Percentiles rank a stretch among this genome's conserved stretches.
Evolutionary conservation across 23 tunicate species (phyloP).

Genomic region (Phallusia fumigata): DNA sequence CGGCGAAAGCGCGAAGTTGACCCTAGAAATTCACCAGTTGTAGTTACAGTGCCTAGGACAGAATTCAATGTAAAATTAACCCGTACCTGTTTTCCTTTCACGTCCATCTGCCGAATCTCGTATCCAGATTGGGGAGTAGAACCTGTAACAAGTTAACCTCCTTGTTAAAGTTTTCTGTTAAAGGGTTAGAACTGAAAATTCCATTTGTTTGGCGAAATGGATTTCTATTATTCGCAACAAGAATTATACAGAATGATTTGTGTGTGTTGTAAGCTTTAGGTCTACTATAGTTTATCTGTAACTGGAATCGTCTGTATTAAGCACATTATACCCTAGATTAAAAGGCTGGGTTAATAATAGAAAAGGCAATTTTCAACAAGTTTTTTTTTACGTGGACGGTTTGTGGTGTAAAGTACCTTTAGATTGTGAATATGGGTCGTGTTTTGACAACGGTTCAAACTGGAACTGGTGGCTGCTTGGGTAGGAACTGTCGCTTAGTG

Average conservation of each 20-base stretch:
- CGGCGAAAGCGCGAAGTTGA: conserved; percentile 66
- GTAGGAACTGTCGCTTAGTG: conserved; percentile 1
- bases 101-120: conserved; percentile 75
- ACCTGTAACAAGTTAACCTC: neutral
- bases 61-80: neutral
- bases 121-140: conserved; percentile 24
- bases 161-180: no score
- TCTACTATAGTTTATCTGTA: no score
- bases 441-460: neutral
- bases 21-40: conserved; percentile 35
- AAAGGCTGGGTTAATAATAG: neutral
- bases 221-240: no score
- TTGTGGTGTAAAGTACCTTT: neutral
- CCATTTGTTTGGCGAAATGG: no score
- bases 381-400: no score
- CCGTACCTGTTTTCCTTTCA: conserved; percentile 47
- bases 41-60: neutral
- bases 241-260: no score
- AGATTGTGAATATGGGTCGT: neutral
- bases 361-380: neutral
- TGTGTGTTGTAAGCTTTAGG: no score
- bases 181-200: no score
- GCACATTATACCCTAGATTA: no score
- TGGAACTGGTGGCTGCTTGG: neutral
- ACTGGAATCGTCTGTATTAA: no score